phyloP scores from a whole-genome alignment of 2,888 invertebrate species.

The Parnassius apollo region DNA sequence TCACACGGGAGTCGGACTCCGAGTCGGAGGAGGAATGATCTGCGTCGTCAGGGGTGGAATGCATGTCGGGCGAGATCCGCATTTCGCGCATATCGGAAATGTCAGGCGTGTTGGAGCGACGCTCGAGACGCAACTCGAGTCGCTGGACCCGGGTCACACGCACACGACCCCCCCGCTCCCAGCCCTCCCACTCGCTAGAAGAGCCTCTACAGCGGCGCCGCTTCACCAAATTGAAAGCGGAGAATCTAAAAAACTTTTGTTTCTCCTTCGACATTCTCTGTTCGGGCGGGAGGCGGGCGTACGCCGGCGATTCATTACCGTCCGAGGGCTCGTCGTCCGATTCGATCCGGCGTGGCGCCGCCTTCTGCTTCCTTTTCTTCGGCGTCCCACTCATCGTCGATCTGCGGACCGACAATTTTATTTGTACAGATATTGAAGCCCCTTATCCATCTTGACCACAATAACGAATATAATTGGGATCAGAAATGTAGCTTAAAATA shows the following conservation, averaged over 20 bases:
- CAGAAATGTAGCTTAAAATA: too few relatives aligned
- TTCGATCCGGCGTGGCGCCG: conserved; percentile 50
- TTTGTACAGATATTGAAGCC: neutral
- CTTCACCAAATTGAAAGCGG: conserved; percentile 88
- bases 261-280: conserved; percentile 91
- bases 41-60: conserved; percentile 23
- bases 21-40: conserved; percentile 31
- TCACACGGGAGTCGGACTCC: conserved; percentile 1
- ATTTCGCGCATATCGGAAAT: too few relatives aligned
- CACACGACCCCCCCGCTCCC: conserved; percentile 62
- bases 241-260: conserved; percentile 91
- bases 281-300: conserved; percentile 80
- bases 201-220: conserved; percentile 61
- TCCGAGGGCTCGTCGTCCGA: conserved; percentile 75
- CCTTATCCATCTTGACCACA: too few relatives aligned
- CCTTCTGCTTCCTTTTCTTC: conserved; percentile 56
- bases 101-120: conserved; percentile 33
- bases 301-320: conserved; percentile 65
- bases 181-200: conserved; percentile 66
- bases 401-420: conserved; percentile 39
- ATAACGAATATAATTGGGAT: too few relatives aligned
- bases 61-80: too few relatives aligned
- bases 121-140: conserved; percentile 58
- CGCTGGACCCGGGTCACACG: conserved; percentile 49
- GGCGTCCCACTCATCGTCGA: conserved; percentile 53